Conservation (phyloP, 37 sponge, comb jelly and placozoan genomes). For the Amphimedon queenslandica region DNA sequence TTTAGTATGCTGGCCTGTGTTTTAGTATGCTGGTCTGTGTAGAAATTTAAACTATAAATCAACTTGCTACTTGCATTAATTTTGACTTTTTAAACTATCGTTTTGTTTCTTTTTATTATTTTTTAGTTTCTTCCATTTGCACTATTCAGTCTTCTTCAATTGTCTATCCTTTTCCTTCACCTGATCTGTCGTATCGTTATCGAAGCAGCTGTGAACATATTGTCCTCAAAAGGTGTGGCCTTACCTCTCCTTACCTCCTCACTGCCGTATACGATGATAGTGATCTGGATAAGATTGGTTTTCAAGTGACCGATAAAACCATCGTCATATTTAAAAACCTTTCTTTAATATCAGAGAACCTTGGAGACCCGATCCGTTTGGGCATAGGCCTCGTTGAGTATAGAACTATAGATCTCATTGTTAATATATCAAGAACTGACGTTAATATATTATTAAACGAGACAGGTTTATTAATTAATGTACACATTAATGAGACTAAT, state of each 20-base stretch:
- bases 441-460: background rate
- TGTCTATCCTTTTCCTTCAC: background rate
- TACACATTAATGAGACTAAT: background rate
- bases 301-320: background rate
- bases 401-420: background rate
- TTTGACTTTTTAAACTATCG: background rate
- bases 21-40: too few relatives aligned
- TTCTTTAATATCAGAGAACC: background rate
- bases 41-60: background rate
- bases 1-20: too few relatives aligned
- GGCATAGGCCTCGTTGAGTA: background rate
- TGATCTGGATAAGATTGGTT: background rate
- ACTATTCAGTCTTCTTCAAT: conserved; percentile 6
- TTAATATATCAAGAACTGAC: background rate
- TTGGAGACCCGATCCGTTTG: background rate
- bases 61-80: background rate
- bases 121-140: conserved; percentile 13
- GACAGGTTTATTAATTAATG: background rate
- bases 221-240: background rate
- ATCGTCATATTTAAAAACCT: background rate
- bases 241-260: background rate
- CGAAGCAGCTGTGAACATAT: conserved; percentile 9
- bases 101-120: background rate
- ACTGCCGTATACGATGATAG: background rate
- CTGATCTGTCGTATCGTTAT: background rate